These are phyloP conservation scores for Trichoplusia ni DNA, from an alignment of 1,140 invertebrate genomes.

Conservation along the genomic window DNA sequence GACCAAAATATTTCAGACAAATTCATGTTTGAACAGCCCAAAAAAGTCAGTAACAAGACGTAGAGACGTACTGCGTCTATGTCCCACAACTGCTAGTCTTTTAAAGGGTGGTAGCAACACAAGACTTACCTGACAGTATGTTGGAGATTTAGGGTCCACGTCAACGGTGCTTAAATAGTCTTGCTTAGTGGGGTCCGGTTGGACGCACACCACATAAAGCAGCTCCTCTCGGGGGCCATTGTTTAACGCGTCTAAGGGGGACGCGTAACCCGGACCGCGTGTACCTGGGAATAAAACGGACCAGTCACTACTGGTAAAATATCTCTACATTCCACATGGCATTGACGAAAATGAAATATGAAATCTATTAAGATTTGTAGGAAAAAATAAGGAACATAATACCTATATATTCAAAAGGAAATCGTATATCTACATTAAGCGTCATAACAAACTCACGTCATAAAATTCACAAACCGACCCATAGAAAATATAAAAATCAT, in stretches of 20 bases:
- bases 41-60: no score
- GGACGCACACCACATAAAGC: conserved; percentile 93
- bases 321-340: not conserved
- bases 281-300: conserved; percentile 57
- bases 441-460: no score
- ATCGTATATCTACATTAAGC: no score
- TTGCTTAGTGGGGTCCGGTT: conserved; percentile 87
- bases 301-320: not conserved
- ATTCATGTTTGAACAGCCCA: no score
- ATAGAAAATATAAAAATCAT: conserved; percentile 16
- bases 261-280: conserved; percentile 87
- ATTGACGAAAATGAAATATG: no score
- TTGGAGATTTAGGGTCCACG: conserved; percentile 92
- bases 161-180: conserved; percentile 96
- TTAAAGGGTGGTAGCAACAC: no score
- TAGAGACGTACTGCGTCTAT: no score
- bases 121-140: conserved; percentile 89
- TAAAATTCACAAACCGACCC: not conserved
- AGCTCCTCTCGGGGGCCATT: conserved; percentile 91
- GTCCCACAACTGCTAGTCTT: no score
- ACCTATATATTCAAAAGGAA: no score
- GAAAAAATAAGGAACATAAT: no score
- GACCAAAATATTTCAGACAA: no score
- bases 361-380: no score
- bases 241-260: conserved; percentile 91